phyloP scores from a whole-genome alignment of 2,113 vertebrate genomes.

The Lontra canadensis region DNA sequence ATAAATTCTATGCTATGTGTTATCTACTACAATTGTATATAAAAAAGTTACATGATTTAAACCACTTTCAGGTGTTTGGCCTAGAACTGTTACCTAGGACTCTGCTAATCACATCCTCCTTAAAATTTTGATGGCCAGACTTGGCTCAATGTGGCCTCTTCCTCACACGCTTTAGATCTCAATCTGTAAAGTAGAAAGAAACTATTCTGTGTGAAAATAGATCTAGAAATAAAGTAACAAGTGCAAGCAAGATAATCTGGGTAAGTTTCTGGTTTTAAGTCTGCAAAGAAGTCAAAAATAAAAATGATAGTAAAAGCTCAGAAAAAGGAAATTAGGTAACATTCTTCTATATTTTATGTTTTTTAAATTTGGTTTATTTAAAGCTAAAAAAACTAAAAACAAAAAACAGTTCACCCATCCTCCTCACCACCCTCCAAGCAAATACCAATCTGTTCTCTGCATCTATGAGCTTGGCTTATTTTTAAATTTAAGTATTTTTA shows the following conservation, averaged over 20 bases:
- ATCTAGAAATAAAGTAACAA: background rate
- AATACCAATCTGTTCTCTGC: background rate
- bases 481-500: background rate
- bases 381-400: background rate
- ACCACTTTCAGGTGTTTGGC: background rate
- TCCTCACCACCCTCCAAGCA: background rate
- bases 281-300: conserved; percentile 6
- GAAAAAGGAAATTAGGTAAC: background rate
- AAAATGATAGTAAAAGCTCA: background rate
- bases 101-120: background rate
- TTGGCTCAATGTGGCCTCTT: background rate
- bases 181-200: background rate
- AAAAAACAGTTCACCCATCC: background rate
- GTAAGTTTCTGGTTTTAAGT: background rate
- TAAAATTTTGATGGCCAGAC: background rate
- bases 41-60: background rate
- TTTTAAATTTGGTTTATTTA: background rate
- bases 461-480: background rate
- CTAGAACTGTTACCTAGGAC: background rate
- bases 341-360: background rate
- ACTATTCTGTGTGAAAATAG: background rate
- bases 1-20: background rate
- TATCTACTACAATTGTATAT: background rate
- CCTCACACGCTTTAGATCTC: background rate
- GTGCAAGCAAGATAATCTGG: background rate